Conservation (phyloP, 2,797 vertebrate species). For the Pyrocephalus nanus region DNA sequence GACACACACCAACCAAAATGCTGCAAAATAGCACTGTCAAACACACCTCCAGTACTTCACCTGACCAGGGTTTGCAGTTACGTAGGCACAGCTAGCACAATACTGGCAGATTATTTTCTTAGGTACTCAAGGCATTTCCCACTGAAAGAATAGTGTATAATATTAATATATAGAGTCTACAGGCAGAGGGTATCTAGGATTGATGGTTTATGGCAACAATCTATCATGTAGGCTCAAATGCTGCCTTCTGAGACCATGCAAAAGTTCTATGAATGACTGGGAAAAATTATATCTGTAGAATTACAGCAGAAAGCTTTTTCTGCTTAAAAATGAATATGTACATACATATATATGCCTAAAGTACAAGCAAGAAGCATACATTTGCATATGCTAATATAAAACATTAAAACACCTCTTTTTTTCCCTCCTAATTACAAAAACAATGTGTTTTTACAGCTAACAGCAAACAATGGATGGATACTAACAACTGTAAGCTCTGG, state of each 20-base stretch:
- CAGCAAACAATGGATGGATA: not conserved
- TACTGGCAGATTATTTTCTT: not conserved
- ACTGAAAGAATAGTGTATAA: not conserved
- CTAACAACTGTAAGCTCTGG: constrained; percentile 2
- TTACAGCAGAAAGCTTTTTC: not conserved
- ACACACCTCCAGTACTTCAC: not conserved
- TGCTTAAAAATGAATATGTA: not conserved
- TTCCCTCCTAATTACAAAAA: not conserved
- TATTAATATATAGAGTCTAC: rapidly evolving
- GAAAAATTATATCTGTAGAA: rapidly evolving
- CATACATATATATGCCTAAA: not conserved
- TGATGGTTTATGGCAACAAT: not conserved
- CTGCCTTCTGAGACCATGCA: not conserved
- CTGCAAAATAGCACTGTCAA: not conserved
- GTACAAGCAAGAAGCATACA: not conserved
- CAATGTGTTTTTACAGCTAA: constrained; percentile 6
- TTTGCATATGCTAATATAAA: not conserved
- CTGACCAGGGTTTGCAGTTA: not conserved
- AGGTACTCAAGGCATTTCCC: not conserved
- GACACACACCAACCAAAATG: not conserved
- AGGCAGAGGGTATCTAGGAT: not conserved
- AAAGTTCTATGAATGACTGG: not conserved
- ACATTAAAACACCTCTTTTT: not conserved
- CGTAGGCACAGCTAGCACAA: rapidly evolving
- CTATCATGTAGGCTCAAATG: not conserved